Percentiles rank a stretch among this genome's conserved stretches.
phyloP scores from a whole-genome alignment of 2,113 vertebrate species.

The Austrofundulus limnaeus region DNA sequence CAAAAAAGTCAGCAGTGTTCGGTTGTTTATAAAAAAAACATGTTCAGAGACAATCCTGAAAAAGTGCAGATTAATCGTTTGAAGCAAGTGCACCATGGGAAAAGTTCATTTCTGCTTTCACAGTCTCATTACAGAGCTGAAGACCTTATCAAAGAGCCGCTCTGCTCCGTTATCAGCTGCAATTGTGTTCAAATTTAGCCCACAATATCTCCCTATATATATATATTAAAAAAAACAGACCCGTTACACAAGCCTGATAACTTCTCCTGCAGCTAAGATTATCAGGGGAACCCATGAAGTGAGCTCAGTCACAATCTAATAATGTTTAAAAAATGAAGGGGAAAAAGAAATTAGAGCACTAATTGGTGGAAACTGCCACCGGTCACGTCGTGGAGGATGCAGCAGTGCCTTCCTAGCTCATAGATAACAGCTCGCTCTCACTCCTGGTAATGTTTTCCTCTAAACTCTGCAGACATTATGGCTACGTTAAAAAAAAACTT shows the following conservation, averaged over 20 bases:
- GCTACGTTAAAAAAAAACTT: conserved; percentile 63
- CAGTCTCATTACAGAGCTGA: conserved; percentile 16
- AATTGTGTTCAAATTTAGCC: conserved; percentile 58
- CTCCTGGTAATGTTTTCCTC: conserved; percentile 65
- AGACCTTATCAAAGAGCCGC: conserved; percentile 49
- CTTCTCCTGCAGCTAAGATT: conserved; percentile 48
- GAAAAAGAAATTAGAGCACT: conserved; percentile 54
- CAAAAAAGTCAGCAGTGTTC: too few species aligned
- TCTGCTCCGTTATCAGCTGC: conserved; percentile 63
- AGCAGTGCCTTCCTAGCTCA: conserved; percentile 65
- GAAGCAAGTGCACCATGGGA: conserved; percentile 38
- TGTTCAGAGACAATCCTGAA: neutral
- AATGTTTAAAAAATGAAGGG: conserved; percentile 39
- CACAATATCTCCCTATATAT: conserved; percentile 47
- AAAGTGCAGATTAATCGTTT: conserved; percentile 19
- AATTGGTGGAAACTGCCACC: conserved; percentile 76
- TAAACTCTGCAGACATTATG: conserved; percentile 66
- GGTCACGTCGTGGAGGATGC: conserved; percentile 74
- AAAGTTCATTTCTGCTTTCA: conserved; percentile 31
- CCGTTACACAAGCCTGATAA: conserved; percentile 60
- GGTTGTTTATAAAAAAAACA: neutral
- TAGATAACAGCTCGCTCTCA: conserved; percentile 71
- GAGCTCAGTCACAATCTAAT: conserved; percentile 62
- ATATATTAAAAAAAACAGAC: conserved; percentile 47
- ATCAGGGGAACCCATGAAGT: conserved; percentile 36